Conservation (phyloP, 2,113 vertebrate genomes). For the Speoplatyrhinus poulsoni region DNA sequence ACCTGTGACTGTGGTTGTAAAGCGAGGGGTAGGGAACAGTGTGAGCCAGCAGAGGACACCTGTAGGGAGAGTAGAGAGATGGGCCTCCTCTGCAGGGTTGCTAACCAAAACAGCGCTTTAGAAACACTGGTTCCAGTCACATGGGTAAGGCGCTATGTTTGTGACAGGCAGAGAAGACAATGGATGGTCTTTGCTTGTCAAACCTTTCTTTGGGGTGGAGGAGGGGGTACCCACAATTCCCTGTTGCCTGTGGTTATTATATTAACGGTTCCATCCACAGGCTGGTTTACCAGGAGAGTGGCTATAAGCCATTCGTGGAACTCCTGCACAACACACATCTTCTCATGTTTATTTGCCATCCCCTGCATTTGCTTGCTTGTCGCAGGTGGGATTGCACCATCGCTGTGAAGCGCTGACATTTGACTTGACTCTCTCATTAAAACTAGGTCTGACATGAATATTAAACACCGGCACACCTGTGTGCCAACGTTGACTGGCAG, state of each 20-base stretch:
- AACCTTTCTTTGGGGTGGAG: slow-evolving; percentile 6
- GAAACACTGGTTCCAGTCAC: too few species aligned
- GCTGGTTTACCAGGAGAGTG: slow-evolving; percentile 22
- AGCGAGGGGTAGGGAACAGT: too few species aligned
- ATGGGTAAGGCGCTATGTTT: too few species aligned
- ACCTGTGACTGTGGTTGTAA: too few species aligned
- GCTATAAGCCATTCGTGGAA: neutral
- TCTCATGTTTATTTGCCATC: slow-evolving; percentile 49
- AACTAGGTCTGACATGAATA: slow-evolving; percentile 44
- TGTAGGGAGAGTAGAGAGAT: too few species aligned
- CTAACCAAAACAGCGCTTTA: too few species aligned
- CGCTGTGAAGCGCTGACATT: slow-evolving; percentile 53
- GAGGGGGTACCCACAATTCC: neutral
- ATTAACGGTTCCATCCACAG: slow-evolving; percentile 13
- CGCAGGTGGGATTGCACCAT: slow-evolving; percentile 39
- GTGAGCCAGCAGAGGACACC: too few species aligned
- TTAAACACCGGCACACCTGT: slow-evolving; percentile 43
- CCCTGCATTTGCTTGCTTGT: slow-evolving; percentile 42
- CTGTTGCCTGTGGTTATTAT: slow-evolving; percentile 24
- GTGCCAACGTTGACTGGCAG: slow-evolving; percentile 37
- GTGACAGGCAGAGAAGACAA: neutral
- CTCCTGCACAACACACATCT: slow-evolving; percentile 36
- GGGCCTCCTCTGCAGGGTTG: too few species aligned
- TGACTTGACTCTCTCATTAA: slow-evolving; percentile 52
- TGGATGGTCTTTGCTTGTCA: slow-evolving; percentile 12